Percentiles rank a stretch among this genome's conserved stretches.
phyloP scores from a whole-genome alignment of 2,797 vertebrate genomes.

The Moxostoma hubbsi region DNA sequence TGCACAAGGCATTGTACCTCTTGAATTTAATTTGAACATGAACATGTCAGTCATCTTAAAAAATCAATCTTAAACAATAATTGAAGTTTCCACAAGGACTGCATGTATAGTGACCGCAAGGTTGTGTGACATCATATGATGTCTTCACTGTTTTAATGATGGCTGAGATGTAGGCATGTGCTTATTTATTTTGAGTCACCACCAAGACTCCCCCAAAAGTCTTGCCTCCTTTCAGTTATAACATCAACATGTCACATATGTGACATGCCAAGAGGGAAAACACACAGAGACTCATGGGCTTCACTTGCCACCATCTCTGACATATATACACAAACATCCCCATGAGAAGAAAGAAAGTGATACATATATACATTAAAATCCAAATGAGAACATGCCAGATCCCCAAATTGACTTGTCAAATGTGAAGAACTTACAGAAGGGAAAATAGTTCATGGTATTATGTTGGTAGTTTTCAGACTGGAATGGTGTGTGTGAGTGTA shows the following conservation, averaged over 20 bases:
- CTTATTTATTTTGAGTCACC: background rate
- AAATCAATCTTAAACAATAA: conserved; percentile 14
- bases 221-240: conserved; percentile 24
- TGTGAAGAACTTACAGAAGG: background rate
- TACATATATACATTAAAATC: background rate
- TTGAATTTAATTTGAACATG: background rate
- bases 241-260: conserved; percentile 15
- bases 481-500: background rate
- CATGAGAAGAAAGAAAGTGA: background rate
- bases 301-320: conserved; percentile 37
- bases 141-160: conserved; percentile 26
- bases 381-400: background rate
- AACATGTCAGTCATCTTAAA: background rate
- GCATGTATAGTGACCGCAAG: background rate
- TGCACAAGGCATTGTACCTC: background rate
- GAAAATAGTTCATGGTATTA: background rate
- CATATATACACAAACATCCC: conserved; percentile 12
- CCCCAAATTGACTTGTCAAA: conserved; percentile 4
- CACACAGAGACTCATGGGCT: conserved; percentile 30
- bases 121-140: background rate
- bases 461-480: background rate
- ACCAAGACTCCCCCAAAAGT: background rate
- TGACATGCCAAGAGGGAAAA: conserved; percentile 3
- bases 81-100: background rate
- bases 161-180: background rate